Base-by-base conservation (phyloP, 2,888 invertebrate species). In the Ichneumon xanthorius region DNA sequence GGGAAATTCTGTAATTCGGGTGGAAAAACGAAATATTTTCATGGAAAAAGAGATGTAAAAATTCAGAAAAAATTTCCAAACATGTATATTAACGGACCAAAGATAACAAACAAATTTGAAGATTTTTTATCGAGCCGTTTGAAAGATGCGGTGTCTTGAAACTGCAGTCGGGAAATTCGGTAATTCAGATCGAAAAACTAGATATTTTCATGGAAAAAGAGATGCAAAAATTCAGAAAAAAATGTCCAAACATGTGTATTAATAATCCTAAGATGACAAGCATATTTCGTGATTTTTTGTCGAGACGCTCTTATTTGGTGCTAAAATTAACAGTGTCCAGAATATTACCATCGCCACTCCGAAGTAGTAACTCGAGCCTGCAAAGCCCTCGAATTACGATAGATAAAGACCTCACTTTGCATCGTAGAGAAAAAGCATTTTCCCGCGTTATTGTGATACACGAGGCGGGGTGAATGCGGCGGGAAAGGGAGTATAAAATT, bases 401-500 rank as follows among this genome's bases (percentile, higher is more conserved):
- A 19, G 9, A 26, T 26, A 58, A 26, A 11, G 26, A 63, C 7
- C 33, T 63, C 16, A 6, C 61, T 30, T 63, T n/a, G 7, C 30
- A 33, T n/a, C 5, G 7, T 3, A 33, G 16, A 63, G 5, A 63
- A 6, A 16, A 30, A 16, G 30, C 14, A 63, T 33, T 30, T 26
- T 33, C 6, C 4, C 19, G 30, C 37, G 26, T 33, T 6, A 68
- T 55, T 37, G 9, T 63, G 33, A 63, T 63, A 33, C 16, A 33
- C 40, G 9, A 68, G 30, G 22, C 53, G 45, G 61, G 45, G 19
- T 37, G n/a, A 48, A 58, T 45, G 0, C 19, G 22, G n/a, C 63
- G 65, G 6, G 40, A 40, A 71, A 67, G 22, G 63, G 30, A 80
- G 67, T 40, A 58, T 80, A 65, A 80, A 80, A 80, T 73, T 77